Percentiles rank a stretch among this genome's conserved stretches.
Conservation (phyloP, 2,888 invertebrate species). For the Limnephilus marmoratus region DNA sequence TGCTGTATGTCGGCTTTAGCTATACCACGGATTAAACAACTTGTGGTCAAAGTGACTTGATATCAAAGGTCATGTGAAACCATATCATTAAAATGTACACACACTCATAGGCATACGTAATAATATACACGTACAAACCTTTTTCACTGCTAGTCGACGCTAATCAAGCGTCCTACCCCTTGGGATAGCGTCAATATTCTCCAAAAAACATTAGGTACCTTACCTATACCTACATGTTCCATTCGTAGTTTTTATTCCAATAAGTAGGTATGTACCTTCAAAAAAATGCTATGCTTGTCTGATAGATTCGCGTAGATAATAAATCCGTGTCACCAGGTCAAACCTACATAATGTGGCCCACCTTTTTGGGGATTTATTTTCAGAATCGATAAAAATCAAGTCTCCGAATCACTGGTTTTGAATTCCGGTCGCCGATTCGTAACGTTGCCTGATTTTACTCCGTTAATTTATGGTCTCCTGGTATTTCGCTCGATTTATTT, state of each 20-base stretch:
- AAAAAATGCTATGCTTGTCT: neutral
- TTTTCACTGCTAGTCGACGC: no score
- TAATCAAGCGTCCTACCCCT: no score
- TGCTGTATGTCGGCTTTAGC: no score
- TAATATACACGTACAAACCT: neutral
- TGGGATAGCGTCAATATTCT: no score
- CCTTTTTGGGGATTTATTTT: neutral
- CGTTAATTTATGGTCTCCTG: slow-evolving; percentile 23
- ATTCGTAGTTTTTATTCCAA: neutral
- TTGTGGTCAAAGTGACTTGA: neutral
- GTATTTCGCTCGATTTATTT: slow-evolving; percentile 33
- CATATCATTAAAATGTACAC: neutral
- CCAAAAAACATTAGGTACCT: neutral
- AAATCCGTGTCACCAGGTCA: neutral
- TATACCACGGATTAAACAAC: neutral
- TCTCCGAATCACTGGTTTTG: slow-evolving; percentile 12
- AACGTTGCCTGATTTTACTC: slow-evolving; percentile 27
- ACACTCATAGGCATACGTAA: no score
- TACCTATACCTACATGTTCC: neutral
- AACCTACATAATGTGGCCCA: neutral
- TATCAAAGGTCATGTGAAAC: neutral
- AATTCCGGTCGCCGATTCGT: slow-evolving; percentile 24
- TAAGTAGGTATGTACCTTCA: neutral
- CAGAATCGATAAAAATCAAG: slow-evolving; percentile 16
- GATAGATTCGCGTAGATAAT: neutral